Percentiles rank a stretch among this genome's conserved stretches.
Evolutionary conservation across 1,140 invertebrate genomes (phyloP).

Genomic region (Drosophila tsacasi): DNA sequence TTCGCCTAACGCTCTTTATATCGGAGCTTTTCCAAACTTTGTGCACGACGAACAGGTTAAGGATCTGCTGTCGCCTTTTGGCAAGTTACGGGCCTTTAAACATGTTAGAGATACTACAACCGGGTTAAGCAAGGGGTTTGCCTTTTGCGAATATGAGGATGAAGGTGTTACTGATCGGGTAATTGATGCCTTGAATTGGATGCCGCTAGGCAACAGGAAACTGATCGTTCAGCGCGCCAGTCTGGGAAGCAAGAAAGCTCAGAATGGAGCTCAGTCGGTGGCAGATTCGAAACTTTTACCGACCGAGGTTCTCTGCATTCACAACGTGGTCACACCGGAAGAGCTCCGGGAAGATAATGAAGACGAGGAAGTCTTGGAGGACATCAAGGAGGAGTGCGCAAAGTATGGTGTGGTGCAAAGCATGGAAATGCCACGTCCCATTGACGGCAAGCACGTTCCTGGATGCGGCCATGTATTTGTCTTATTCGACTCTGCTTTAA

Average conservation of each 20-base stretch:
- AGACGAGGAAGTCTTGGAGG: constrained; percentile 99
- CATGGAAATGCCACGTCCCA: constrained; percentile 98
- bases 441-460: constrained; percentile 98
- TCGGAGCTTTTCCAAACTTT: constrained; percentile 99
- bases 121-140: constrained; percentile 99
- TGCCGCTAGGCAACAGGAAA: constrained; percentile 99
- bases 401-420: constrained; percentile 98
- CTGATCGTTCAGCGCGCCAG: constrained; percentile 98
- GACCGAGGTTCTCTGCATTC: constrained; percentile 98
- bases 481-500: constrained; percentile 97
- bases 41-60: constrained; percentile 99
- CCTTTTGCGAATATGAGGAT: constrained; percentile 99
- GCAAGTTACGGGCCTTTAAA: constrained; percentile 98
- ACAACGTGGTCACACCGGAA: constrained; percentile 99
- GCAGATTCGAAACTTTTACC: constrained; percentile 93
- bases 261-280: constrained; percentile 87
- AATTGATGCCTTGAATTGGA: constrained; percentile 99
- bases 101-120: constrained; percentile 99
- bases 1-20: constrained; percentile 99
- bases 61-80: constrained; percentile 98
- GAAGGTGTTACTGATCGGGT: constrained; percentile 98
- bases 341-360: constrained; percentile 99
- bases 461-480: constrained; percentile 99
- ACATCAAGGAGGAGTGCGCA: constrained; percentile 98
- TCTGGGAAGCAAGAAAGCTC: constrained; percentile 96